Evolutionary conservation across 2,113 vertebrate species (phyloP).

Genomic region (Furnarius figulus): DNA sequence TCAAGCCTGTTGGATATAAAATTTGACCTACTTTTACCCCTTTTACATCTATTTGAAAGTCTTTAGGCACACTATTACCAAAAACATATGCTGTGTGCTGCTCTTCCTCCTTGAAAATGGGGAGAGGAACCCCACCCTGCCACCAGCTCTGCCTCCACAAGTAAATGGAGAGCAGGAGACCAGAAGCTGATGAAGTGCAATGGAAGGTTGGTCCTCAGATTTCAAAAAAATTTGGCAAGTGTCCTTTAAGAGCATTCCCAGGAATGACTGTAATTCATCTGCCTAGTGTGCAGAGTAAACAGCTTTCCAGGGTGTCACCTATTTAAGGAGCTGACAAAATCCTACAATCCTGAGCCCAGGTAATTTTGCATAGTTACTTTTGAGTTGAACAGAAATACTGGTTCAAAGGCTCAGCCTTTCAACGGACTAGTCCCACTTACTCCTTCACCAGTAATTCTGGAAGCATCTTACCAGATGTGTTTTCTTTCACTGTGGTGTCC

Average conservation of each 20-base stretch:
- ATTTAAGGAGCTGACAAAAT: not conserved
- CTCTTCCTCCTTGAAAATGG: not conserved
- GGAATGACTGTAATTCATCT: not conserved
- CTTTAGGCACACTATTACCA: not conserved
- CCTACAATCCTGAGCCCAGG: not conserved
- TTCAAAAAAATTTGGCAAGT: not conserved
- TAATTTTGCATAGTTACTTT: not conserved
- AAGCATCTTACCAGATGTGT: conserved; percentile 77
- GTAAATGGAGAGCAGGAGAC: not conserved
- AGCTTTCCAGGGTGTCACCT: not conserved
- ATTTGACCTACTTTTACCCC: not conserved
- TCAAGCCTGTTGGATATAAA: not conserved
- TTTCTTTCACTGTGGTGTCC: conserved; percentile 57
- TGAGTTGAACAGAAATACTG: not conserved
- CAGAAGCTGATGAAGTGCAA: not conserved
- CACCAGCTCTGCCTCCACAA: not conserved
- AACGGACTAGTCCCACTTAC: not conserved
- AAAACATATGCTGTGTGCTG: not conserved
- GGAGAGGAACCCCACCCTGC: not conserved
- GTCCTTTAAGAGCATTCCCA: not conserved
- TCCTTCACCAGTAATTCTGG: not conserved
- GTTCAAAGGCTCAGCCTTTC: not conserved
- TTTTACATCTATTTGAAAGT: not conserved
- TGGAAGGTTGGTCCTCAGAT: not conserved
- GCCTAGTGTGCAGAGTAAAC: not conserved